Base-by-base conservation (phyloP, 2,113 vertebrate species). In the Paraplagusia blochii region DNA sequence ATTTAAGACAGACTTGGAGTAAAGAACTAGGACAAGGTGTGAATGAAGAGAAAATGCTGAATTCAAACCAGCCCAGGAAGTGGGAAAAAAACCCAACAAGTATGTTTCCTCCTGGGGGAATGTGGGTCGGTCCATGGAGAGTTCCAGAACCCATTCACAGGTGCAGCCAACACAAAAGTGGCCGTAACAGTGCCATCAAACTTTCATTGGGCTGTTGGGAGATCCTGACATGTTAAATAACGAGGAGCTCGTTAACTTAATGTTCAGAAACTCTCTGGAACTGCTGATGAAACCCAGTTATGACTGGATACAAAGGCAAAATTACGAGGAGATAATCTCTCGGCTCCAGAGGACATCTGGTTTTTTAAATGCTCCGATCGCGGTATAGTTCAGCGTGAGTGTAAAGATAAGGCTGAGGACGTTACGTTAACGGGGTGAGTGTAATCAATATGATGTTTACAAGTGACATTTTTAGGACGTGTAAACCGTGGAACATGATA, bases 191-290 rank as follows among this genome's bases (percentile, higher is more conserved):
- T 58, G 54, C 65, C 65, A 77, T 87, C 74, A 81, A 65, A 65
- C 59, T 83, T 89, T 88, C 79, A 85, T 86, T 76, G 67, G 80
- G 44, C 85, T 79, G 66, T 51, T 39, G 77, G 85, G 85, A 88
- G 70, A 74, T 68, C 66, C 66, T 77, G 84, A 78, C 81, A 79
- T 81, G 74, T 86, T 88, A 87, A 86, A 84, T 86, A 86, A 87
- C 60, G 77, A 86, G 80, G 56, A 65, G 64, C 73, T 63, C 67
- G 76, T 85, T 85, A 86, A 90, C 63, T 58, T 77, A 79, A 76
- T 69, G 66, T 81, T 70, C 51, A 81, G 64, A 77, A 78, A 70
- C 55, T 76, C 79, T 78, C 51, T 45, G 63, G 55, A 70, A 78
- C 69, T 83, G 81, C 79, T 84, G 80, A 79, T 75, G 12, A 46